A percentile compares a stretch with the other conserved stretches of the same genome.
These are phyloP conservation scores for Sinocyclocheilus anshuiensis DNA, from an alignment of 2,113 vertebrate species.

Conservation along the genomic window DNA sequence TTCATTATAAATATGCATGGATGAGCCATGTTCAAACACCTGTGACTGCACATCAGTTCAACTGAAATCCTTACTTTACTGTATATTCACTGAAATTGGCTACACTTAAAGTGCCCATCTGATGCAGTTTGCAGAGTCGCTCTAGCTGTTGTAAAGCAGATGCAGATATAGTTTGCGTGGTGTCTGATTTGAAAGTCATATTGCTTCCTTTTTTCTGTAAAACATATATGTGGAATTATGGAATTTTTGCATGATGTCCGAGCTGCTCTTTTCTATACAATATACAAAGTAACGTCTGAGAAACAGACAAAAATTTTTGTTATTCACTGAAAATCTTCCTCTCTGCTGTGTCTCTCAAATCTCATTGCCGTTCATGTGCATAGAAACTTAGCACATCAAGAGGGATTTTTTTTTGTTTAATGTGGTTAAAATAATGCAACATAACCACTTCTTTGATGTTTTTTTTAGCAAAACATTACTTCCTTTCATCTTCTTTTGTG, in stretches of 20 bases:
- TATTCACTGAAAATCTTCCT: neutral
- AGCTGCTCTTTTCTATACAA: neutral
- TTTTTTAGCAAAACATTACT: neutral
- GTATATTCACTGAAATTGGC: neutral
- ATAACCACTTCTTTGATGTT: neutral
- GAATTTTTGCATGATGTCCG: neutral
- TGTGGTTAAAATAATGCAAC: neutral
- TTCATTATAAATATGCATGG: neutral
- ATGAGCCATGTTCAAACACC: neutral
- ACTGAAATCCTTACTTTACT: neutral
- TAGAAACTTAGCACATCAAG: neutral
- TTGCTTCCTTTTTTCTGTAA: neutral
- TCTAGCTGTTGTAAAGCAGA: neutral
- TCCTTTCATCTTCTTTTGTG: neutral
- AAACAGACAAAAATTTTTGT: neutral
- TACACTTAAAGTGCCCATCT: neutral
- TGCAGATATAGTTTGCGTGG: neutral
- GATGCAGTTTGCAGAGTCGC: neutral
- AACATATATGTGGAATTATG: neutral
- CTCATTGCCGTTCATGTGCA: neutral
- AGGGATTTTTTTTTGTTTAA: neutral
- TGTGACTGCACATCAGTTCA: neutral
- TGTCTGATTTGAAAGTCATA: neutral
- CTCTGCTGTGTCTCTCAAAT: neutral
- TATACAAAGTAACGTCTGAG: neutral